Evolutionary conservation across 2,113 vertebrate species (phyloP), one percentile per base, ranked within the genome.

Genomic region (Pygoscelis antarcticus): DNA sequence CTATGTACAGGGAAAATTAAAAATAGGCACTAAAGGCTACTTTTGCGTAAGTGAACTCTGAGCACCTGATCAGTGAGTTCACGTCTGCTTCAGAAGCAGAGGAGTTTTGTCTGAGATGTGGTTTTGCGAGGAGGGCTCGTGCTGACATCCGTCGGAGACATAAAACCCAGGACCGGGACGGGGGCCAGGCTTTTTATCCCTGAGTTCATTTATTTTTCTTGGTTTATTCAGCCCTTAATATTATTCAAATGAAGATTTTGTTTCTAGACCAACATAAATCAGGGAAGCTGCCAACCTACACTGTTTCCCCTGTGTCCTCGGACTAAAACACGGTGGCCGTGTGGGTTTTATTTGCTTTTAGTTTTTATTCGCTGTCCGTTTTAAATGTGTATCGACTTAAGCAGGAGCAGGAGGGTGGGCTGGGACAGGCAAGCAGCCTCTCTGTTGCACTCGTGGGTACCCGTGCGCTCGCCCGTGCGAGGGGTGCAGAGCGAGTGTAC

Each of bases 141-240:
- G 93, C 91, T 92, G 83, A 76, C 87, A 83, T 65, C 78, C 68
- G 3, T 70, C 17, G 1, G 76, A 94, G 87, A 71, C 83, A 57
- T 3, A 49, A 89, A 89, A 95, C 83, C 87, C 60, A 62, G 68
- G 66, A 1, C 23, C 4, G 42, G 88, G 82, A 22, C 2, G 3
- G 1, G 3, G 36, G 74, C 95, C 91, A 95, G 89, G 61, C 89
- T 88, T 85, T 77, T 91, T 57, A 83, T 87, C 78, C 95, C 70
- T 82, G 82, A 90, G 42, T 94, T 94, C 42, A 87, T 92, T 75
- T 90, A n/a, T 96, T 95, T 94, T 44, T 52, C 86, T 92, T 95
- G 94, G 89, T 84, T 93, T 95, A 34, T 93, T 78, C 44, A 2
- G 11, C 42, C 57, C 38, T 79, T 68, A 18, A 10, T 58, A 29